Conservation (phyloP, 2,113 vertebrate species). For the Elanoides forficatus region DNA sequence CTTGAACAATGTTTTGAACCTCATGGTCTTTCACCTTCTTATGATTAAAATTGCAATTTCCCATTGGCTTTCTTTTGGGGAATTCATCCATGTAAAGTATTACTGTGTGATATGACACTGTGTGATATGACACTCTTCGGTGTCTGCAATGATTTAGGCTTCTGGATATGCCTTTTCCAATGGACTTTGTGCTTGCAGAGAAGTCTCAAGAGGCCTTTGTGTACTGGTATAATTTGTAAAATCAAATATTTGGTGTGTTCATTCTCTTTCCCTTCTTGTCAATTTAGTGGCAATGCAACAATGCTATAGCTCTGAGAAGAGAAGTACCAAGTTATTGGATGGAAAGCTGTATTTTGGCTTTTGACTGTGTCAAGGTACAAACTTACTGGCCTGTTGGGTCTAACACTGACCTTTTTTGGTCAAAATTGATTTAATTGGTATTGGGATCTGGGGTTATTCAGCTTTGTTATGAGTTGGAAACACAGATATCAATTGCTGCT, state of each 20-base stretch:
- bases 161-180: slow-evolving; percentile 12
- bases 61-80: slow-evolving; percentile 1
- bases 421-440: slow-evolving; percentile 15
- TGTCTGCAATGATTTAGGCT: slow-evolving; percentile 16
- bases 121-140: slow-evolving; percentile 28
- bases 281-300: slow-evolving; percentile 4
- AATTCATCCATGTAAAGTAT: slow-evolving; percentile 27
- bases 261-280: slow-evolving; percentile 5
- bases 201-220: slow-evolving; percentile 31
- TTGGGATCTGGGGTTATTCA: not conserved
- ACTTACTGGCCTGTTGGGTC: slow-evolving; percentile 8
- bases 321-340: not conserved
- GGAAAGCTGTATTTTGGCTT: slow-evolving; percentile 44
- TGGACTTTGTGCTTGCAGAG: slow-evolving; percentile 8
- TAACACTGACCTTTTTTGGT: slow-evolving; percentile 37
- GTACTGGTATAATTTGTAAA: slow-evolving; percentile 15
- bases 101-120: slow-evolving; percentile 38
- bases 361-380: slow-evolving; percentile 44
- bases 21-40: slow-evolving; percentile 22
- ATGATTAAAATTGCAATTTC: not conserved
- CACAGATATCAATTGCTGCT: slow-evolving; percentile 35
- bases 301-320: not conserved
- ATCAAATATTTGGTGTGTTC: not conserved
- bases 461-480: slow-evolving; percentile 38
- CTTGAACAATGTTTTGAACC: slow-evolving; percentile 19